Evolutionary conservation across 2,113 vertebrate genomes (phyloP), one percentile per base, ranked within the genome.

Genomic region (Rafetus swinhoei): DNA sequence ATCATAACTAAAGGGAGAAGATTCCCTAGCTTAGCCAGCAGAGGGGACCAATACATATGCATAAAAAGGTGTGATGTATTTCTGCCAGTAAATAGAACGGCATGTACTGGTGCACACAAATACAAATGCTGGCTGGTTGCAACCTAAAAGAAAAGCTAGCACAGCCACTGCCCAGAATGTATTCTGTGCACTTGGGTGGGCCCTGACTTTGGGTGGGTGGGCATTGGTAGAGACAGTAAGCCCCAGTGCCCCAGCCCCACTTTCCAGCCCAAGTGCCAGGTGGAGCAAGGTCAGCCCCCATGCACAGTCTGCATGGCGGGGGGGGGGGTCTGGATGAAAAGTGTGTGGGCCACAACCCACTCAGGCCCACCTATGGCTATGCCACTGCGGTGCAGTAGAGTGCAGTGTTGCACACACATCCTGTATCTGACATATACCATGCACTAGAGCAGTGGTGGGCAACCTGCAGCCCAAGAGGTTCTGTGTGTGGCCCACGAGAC

Each of bases 11-110:
- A 55, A 25, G 21, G 79, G 50, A 79, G 22, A 52, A 50, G 9
- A 55, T 81, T 86, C 22, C 21, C 39, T 82, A 60, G n/a, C 87
- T 89, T 55, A 87, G 55, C 39, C 59, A 32, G 27, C 53, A 72
- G 39, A 74, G 54, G 39, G 82, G 79, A 9, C 18, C 39, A 32
- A 18, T 86, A 27, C 59, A n/a, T 11, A 77, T 45, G 25, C 8
- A 77, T 62, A 53, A 83, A 32, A 9, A 85, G 21, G 52, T 72
- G 25, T 18, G 14, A 32, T 35, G n/a, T 24, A 86, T 80, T 45
- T 25, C 65, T 90, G 15, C 32, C 52, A 18, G n/a, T 55, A 52
- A 80, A 65, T 35, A n/a, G 57, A 92, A 35, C 0, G 5, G 8
- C 81, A 27, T 0, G 0, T 81, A 85, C 19, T 57, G 6, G 21